phyloP scores from a whole-genome alignment of 2,888 invertebrate species.

The Archips crataeganus region DNA sequence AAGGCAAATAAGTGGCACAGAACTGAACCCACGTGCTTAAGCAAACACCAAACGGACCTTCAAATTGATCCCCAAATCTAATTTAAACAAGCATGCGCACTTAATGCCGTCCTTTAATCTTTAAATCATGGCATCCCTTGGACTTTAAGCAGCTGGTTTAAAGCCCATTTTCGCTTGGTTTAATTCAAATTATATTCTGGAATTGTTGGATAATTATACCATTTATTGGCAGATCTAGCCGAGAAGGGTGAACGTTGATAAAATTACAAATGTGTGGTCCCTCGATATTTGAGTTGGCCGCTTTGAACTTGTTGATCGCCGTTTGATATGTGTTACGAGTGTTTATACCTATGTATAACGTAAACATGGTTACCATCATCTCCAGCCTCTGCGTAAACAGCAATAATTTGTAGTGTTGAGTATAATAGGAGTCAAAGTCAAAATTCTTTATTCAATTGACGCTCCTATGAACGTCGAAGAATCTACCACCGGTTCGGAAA shows the following conservation, averaged over 20 bases:
- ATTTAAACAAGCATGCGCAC: constrained; percentile 26
- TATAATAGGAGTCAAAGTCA: no score
- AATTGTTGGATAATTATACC: constrained; percentile 18
- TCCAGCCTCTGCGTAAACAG: no score
- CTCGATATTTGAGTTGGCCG: constrained; percentile 27
- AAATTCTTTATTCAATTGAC: no score
- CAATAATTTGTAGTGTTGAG: no score
- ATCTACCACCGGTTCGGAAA: no score
- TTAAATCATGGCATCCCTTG: neutral
- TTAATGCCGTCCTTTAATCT: constrained; percentile 21
- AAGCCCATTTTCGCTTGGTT: neutral
- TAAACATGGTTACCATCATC: neutral
- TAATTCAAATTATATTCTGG: constrained; percentile 4
- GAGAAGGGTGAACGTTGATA: constrained; percentile 9
- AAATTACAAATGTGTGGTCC: constrained; percentile 26
- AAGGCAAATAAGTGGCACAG: constrained; percentile 15
- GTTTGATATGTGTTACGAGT: neutral
- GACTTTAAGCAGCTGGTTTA: neutral
- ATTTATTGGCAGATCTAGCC: constrained; percentile 12
- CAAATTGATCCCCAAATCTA: constrained; percentile 23
- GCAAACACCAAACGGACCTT: constrained; percentile 25
- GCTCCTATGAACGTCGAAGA: no score
- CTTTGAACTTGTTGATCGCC: constrained; percentile 22
- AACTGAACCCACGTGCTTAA: constrained; percentile 6
- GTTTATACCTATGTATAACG: no score